These are phyloP conservation scores for Mormyrops attenuatus DNA, from an alignment of 2,797 vertebrate species.

Conservation along the genomic window DNA sequence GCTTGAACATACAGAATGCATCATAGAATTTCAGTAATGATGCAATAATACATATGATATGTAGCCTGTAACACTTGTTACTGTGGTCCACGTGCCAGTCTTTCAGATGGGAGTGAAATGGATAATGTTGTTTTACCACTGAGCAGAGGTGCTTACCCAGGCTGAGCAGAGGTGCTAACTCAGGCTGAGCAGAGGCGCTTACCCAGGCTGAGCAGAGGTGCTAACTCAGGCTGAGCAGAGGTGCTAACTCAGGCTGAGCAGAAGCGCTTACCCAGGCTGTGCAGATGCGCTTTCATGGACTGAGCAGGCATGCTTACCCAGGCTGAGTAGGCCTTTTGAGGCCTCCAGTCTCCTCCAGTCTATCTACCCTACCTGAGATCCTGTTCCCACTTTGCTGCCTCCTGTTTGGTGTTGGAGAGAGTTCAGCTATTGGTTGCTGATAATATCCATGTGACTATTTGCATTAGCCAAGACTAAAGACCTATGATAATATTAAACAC, in stretches of 20 bases:
- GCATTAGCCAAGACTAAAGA: not conserved
- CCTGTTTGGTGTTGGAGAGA: not conserved
- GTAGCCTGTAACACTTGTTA: not conserved
- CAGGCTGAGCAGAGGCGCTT: not conserved
- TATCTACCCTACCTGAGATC: not conserved
- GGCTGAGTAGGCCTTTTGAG: not conserved
- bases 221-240: not conserved
- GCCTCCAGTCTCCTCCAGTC: not conserved
- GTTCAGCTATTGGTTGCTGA: not conserved
- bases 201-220: no score
- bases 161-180: no score
- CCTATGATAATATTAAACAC: not conserved
- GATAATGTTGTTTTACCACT: not conserved
- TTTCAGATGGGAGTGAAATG: not conserved
- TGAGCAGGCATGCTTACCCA: not conserved
- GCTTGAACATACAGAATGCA: not conserved
- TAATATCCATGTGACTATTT: no score
- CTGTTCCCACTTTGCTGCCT: not conserved
- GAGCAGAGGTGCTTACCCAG: not conserved
- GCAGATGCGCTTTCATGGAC: not conserved
- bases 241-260: not conserved
- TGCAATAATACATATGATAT: not conserved
- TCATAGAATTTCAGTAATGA: not conserved
- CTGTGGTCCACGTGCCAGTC: not conserved
- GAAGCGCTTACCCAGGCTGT: not conserved